Percentiles rank a stretch among this genome's conserved stretches.
These are phyloP conservation scores for Chrosomus eos DNA, from an alignment of 2,797 vertebrate genomes.

Conservation along the genomic window DNA sequence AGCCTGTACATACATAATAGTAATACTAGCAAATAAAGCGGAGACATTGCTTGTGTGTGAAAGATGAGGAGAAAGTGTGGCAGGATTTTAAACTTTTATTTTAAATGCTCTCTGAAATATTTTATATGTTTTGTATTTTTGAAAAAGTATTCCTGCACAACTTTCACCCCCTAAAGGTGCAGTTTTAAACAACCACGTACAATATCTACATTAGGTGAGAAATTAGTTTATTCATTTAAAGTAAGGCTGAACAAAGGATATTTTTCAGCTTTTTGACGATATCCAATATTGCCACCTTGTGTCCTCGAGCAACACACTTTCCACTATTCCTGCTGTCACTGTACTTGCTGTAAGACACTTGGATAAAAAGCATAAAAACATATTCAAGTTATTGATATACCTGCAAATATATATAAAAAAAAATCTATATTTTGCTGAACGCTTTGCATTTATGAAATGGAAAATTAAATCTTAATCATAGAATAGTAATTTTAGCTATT, in stretches of 20 bases:
- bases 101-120: constrained; percentile 58
- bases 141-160: constrained; percentile 26
- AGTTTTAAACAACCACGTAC: neutral
- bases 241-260: neutral
- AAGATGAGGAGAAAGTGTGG: constrained; percentile 17
- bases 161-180: neutral
- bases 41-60: constrained; percentile 17
- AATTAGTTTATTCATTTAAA: too few species aligned
- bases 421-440: neutral
- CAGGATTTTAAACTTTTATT: constrained; percentile 57
- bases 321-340: neutral
- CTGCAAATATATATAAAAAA: neutral
- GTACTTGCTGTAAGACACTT: neutral
- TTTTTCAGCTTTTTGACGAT: constrained; percentile 22
- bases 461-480: neutral
- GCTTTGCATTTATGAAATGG: constrained; percentile 4
- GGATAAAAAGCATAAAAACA: neutral
- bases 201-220: neutral
- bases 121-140: constrained; percentile 69
- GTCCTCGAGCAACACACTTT: too few species aligned
- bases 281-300: neutral
- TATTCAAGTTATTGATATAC: neutral
- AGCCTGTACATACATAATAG: constrained; percentile 12
- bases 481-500: constrained; percentile 2
- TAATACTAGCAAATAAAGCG: constrained; percentile 54